Evolutionary conservation across 2,113 vertebrate species (phyloP), one percentile per base, ranked within the genome.

Genomic region (Pampusana beccarii): DNA sequence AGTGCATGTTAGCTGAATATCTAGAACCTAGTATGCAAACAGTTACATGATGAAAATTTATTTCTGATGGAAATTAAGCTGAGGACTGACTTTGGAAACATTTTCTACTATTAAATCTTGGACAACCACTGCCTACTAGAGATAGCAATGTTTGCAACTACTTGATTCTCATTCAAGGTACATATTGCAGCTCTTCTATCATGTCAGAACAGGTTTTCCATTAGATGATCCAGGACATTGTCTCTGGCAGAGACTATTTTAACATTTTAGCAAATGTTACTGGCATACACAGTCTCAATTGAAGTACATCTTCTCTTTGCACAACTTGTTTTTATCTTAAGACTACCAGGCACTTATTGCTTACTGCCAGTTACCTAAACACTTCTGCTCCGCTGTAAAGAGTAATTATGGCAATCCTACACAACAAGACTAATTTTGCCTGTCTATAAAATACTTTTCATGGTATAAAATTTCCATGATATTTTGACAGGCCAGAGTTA

Each of bases 401-500:
- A 51, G 67, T 56, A 92, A 66, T 92, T 92, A 79, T 80, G 84
- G 91, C 84, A 97, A 66, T 46, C 64, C 40, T 77, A 79, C 66
- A 93, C 75, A 89, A 81, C 33, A 94, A 67, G 72, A 64, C 53
- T 93, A 92, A 94, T 92, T 97, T 96, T 94, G 34, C 82, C 78
- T 96, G 69, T 77, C 83, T 95, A 62, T 91, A 87, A 96, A 95
- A 56, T 42, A 4, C 74, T 93, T 90, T 86, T 85, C 65, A 73
- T 95, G 34, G 10, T 79, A 87, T 94, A 94, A 28, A 88, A 91
- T 97, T 96, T 94, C 90, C n/a, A 21, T 88, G 77, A 89, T 97
- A 97, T 97, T 96, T 97, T 96, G 94, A 95, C 67, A 92, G 85
- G 56, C 33, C 69, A 93, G 91, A 87, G 44, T 94, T 91, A 72